A percentile compares a stretch with the other conserved stretches of the same genome.
Conservation (phyloP, 2,888 invertebrate species). For the Melikaiella ostensackeni region DNA sequence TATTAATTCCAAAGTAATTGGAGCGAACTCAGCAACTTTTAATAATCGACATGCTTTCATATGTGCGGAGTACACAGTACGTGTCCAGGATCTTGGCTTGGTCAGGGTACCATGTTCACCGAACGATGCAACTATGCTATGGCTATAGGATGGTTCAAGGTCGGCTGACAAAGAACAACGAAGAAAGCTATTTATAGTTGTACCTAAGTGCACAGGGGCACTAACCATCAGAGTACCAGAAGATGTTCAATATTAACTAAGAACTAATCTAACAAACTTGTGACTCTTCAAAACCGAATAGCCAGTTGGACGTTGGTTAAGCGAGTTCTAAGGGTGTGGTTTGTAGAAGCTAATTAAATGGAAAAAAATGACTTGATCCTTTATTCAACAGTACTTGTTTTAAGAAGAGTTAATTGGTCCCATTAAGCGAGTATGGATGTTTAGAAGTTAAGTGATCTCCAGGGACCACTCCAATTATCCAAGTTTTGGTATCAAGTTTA, state of each 20-base stretch:
- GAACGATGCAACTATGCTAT: constrained; percentile 48
- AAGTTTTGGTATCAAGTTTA: constrained; percentile 6
- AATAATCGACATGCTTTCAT: constrained; percentile 38
- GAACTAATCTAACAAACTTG: not conserved
- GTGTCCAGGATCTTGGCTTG: constrained; percentile 36
- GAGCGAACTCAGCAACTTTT: constrained; percentile 31
- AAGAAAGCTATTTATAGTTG: constrained; percentile 60
- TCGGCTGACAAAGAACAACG: constrained; percentile 62
- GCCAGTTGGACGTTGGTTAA: not conserved
- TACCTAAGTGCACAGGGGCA: constrained; percentile 24
- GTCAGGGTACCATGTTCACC: constrained; percentile 34
- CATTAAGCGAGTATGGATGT: constrained; percentile 4
- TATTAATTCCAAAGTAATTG: constrained; percentile 18
- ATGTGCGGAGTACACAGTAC: constrained; percentile 6
- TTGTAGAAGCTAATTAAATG: not conserved
- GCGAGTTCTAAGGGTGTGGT: not conserved
- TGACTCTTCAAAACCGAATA: not conserved
- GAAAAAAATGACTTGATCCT: not conserved
- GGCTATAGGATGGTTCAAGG: constrained; percentile 68
- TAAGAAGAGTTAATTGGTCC: constrained; percentile 23
- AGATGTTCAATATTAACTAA: constrained; percentile 6
- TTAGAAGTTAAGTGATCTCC: constrained; percentile 24
- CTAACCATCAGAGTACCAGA: constrained; percentile 10
- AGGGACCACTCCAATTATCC: constrained; percentile 21
- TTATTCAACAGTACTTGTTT: constrained; percentile 18